Evolutionary conservation across 1,140 invertebrate genomes (phyloP).

Genomic region (Cotesia chilonis): DNA sequence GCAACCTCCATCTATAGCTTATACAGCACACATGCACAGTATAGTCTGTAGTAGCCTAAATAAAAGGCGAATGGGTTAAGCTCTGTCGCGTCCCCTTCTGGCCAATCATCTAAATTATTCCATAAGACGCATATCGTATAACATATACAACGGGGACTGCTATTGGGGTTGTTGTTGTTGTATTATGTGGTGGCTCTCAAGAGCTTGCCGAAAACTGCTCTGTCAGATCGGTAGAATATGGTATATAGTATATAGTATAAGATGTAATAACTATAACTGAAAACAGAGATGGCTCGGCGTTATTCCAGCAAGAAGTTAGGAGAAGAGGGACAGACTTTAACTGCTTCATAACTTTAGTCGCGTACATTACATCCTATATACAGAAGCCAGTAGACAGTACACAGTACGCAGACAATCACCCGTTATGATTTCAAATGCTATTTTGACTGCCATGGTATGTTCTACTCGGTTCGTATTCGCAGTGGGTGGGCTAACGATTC

Average conservation of each 20-base stretch:
- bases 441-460: slow-evolving; percentile 55
- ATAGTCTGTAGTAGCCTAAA: too few relatives aligned
- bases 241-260: too few relatives aligned
- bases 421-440: slow-evolving; percentile 66
- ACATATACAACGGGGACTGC: slow-evolving; percentile 24
- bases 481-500: slow-evolving; percentile 52
- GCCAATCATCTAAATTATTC: slow-evolving; percentile 66
- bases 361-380: slow-evolving; percentile 25
- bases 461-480: slow-evolving; percentile 24
- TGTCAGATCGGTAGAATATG: not conserved
- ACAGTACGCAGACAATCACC: slow-evolving; percentile 60
- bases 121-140: slow-evolving; percentile 49
- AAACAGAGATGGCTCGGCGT: not conserved
- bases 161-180: slow-evolving; percentile 14
- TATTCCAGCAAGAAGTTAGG: not conserved
- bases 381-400: too few relatives aligned
- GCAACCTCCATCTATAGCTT: too few relatives aligned
- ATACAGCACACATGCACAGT: too few relatives aligned
- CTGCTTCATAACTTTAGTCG: slow-evolving; percentile 63
- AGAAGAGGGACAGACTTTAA: slow-evolving; percentile 51
- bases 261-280: slow-evolving; percentile 24
- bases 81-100: slow-evolving; percentile 43
- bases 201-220: slow-evolving; percentile 28
- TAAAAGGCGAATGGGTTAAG: slow-evolving; percentile 26
- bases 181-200: not conserved